Evolutionary conservation across 2,113 vertebrate genomes (phyloP), one percentile per base, ranked within the genome.

Genomic region (Cnemophilus loriae): DNA sequence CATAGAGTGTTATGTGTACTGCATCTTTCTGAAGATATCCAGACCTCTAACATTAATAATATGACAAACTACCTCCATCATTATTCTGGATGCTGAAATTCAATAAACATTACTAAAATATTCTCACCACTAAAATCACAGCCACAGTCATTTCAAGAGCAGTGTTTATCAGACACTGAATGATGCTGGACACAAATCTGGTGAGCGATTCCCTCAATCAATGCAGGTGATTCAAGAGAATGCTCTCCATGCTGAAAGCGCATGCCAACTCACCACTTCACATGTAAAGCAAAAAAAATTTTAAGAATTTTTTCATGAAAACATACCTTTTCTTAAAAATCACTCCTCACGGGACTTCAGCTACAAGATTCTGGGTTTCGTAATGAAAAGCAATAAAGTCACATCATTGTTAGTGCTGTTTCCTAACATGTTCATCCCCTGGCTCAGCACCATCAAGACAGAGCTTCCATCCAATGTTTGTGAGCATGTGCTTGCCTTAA

Each of bases 61-160:
- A 44, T 84, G 85, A 93, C 52, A 90, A 95, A 94, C 71, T 86
- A 77, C 41, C 37, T 80, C 73, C 35, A 80, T 75, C 93, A 84
- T 92, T 53, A 80, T 30, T 90, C 68, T 71, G 41, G 67, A 88
- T 91, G 41, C 44, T 81, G 49, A 71, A 90, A 95, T 92, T 81
- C 90, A 96, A 81, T 92, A 82, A 94, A 81, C 68, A 94, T 92
- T 90, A 81, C 61, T 95, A 86, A 90, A 93, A 93, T 88, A 92
- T 75, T 88, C 79, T 93, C 92, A 90, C 44, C 56, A 75, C 56
- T 88, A 81, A 95, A 93, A 90, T 90, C 60, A 60, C n/a, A 95
- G 71, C 32, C 68, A 68, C 47, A 21, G 46, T 33, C 16, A 3
- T 84, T 86, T 84, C 71, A 90, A 88, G 33, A 86, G 52, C 64